Base-by-base conservation (phyloP, 1,140 invertebrate species). In the Drosophila obscura region DNA sequence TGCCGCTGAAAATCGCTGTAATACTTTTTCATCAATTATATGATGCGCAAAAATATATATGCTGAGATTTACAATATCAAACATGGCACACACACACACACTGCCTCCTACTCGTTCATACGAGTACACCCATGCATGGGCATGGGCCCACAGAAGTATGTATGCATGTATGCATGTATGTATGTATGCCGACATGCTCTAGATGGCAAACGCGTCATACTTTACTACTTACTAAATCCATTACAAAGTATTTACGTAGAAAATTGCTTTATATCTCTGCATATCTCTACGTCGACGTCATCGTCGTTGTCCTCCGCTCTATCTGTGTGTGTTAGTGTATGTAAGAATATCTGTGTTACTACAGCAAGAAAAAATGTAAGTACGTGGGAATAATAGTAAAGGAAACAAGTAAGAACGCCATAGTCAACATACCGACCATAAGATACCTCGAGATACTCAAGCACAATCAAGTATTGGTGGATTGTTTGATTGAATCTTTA, bases 201-300 rank as follows among this genome's bases (percentile, higher is more conserved):
- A 80, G 79, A 88, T 88, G 79, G 79, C 83, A 83, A 87, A 79
- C 79, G 83, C 83, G 83, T 79, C 82, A 87, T 85, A 88, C 83
- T 88, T 88, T 88, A 88, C 83, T 88, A 88, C 83, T 88, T 88
- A 88, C 83, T 88, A 88, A 88, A 88, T 88, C 83, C 83, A 88
- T 88, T 88, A 88, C 83, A 88, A 88, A 88, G 83, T 88, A 88
- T 88, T 88, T 88, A 88, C 83, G 83, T 88, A 88, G 83, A 88
- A 88, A 88, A 88, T 88, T 88, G 83, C 83, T 88, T 88, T 88
- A 88, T 88, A 88, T 85, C 82, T 87, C 78, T 87, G 82, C 82
- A 85, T 85, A 85, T 87, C 82, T 81, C 78, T 78, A 63, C 57
- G 77, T 71, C 79, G 77, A 77, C 81, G 72, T 63, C 79, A 65